phyloP scores from a whole-genome alignment of 2,797 vertebrate species.

The Anguilla anguilla region DNA sequence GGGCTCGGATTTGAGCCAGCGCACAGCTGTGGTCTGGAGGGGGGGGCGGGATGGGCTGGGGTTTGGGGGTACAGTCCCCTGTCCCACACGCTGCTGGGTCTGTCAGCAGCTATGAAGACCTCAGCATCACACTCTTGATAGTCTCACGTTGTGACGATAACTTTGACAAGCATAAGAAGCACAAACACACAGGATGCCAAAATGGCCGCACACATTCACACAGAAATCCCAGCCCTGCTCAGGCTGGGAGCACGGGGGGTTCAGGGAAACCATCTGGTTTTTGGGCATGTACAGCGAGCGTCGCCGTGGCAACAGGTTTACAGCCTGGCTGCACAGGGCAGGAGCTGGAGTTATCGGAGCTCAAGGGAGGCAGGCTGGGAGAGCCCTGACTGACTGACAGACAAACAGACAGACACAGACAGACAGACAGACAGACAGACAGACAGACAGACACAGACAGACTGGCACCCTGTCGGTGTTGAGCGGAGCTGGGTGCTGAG shows the following conservation, averaged over 20 bases:
- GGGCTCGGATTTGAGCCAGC: neutral
- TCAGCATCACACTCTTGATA: neutral
- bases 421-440: too few relatives aligned
- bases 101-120: neutral
- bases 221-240: too few relatives aligned
- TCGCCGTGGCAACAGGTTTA: neutral
- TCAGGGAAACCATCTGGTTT: neutral
- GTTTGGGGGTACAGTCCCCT: neutral
- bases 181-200: neutral
- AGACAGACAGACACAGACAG: too few relatives aligned
- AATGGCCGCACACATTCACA: neutral
- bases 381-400: too few relatives aligned
- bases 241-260: neutral
- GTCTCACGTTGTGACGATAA: neutral
- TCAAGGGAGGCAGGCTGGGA: too few relatives aligned
- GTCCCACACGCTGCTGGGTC: neutral
- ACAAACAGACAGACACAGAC: too few relatives aligned
- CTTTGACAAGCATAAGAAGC: neutral
- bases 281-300: neutral
- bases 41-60: neutral
- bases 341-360: neutral
- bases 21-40: neutral
- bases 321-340: neutral
- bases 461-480: too few relatives aligned
- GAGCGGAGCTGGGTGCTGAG: too few relatives aligned